phyloP scores from a whole-genome alignment of 2,113 vertebrate genomes.

The Ammodytes marinus region DNA sequence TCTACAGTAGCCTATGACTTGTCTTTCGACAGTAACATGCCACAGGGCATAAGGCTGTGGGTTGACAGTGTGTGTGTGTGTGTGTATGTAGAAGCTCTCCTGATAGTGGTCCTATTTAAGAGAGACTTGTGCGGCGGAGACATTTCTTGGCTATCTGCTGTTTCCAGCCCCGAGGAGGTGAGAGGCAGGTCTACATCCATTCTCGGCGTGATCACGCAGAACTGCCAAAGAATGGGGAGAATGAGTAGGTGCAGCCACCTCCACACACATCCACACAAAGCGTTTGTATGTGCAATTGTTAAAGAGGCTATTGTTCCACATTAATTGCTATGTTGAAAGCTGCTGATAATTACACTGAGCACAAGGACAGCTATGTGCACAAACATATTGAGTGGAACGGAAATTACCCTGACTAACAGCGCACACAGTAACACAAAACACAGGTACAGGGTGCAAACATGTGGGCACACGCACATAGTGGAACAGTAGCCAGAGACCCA shows the following conservation, averaged over 20 bases:
- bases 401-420: too few relatives aligned
- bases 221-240: constrained; percentile 60
- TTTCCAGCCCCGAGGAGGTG: constrained; percentile 72
- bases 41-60: constrained; percentile 61
- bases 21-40: constrained; percentile 57
- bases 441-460: neutral
- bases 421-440: neutral
- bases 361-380: constrained; percentile 43
- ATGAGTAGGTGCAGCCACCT: constrained; percentile 48
- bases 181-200: constrained; percentile 69
- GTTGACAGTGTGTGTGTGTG: constrained; percentile 54
- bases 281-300: constrained; percentile 52
- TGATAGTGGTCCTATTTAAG: constrained; percentile 78
- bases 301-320: constrained; percentile 62
- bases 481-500: constrained; percentile 57
- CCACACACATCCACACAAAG: constrained; percentile 22
- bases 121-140: constrained; percentile 62
- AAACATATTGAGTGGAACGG: constrained; percentile 37
- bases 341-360: constrained; percentile 60
- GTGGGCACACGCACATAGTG: neutral
- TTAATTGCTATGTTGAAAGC: constrained; percentile 49
- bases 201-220: constrained; percentile 48
- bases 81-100: constrained; percentile 34
- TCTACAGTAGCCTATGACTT: constrained; percentile 57
- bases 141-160: constrained; percentile 74